Conservation (phyloP, 2,888 invertebrate species). For the Drosophila putrida region DNA sequence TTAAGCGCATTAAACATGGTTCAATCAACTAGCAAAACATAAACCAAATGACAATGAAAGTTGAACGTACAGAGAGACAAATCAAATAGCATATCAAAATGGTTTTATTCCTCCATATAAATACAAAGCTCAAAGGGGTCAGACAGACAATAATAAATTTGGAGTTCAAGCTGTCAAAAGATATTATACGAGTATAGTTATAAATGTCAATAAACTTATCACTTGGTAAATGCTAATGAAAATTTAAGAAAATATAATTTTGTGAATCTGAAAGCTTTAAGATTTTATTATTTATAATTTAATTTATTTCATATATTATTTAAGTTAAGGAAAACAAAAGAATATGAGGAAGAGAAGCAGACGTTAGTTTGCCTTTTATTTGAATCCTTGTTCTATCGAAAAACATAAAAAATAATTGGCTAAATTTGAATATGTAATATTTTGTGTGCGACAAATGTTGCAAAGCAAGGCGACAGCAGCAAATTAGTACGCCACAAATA, state of each 20-base stretch:
- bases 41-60: slow-evolving; percentile 10
- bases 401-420: slow-evolving; percentile 28
- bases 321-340: background rate
- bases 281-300: background rate
- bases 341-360: background rate
- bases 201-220: slow-evolving; percentile 17
- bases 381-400: slow-evolving; percentile 9
- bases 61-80: slow-evolving; percentile 1
- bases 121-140: background rate
- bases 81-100: background rate
- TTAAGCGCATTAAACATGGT: slow-evolving; percentile 43
- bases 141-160: slow-evolving; percentile 11
- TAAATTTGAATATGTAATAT: slow-evolving; percentile 45
- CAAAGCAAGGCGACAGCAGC: slow-evolving; percentile 48
- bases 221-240: background rate
- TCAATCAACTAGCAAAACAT: slow-evolving; percentile 33
- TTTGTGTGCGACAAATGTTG: slow-evolving; percentile 47
- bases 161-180: background rate
- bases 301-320: background rate
- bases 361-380: slow-evolving; percentile 11
- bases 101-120: background rate
- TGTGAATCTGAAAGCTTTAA: no score
- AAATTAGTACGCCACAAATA: slow-evolving; percentile 57
- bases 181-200: background rate
- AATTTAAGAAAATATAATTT: background rate